These are phyloP conservation scores for Gobiocypris rarus DNA, from an alignment of 2,113 vertebrate genomes.

Conservation along the genomic window DNA sequence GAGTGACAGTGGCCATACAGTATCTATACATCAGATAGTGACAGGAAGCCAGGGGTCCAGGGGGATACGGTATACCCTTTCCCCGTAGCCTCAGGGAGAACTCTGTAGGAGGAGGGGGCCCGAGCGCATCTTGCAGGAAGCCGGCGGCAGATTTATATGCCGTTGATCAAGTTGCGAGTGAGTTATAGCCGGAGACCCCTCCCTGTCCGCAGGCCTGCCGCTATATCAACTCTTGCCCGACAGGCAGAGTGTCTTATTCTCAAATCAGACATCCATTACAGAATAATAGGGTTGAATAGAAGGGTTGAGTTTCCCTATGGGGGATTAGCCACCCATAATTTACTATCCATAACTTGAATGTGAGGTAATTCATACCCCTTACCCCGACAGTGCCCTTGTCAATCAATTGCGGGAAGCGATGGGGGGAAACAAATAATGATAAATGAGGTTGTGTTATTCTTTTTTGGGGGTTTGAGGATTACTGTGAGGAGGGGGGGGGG, in stretches of 20 bases:
- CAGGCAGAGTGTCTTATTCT: conserved; percentile 75
- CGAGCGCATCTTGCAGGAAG: conserved; percentile 62
- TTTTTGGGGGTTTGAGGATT: conserved; percentile 10
- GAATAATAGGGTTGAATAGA: conserved; percentile 76
- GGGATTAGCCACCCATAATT: conserved; percentile 77
- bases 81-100: conserved; percentile 62
- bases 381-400: conserved; percentile 73
- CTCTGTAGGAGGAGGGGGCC: conserved; percentile 53
- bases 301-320: conserved; percentile 79
- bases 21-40: conserved; percentile 51
- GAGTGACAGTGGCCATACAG: conserved; percentile 50
- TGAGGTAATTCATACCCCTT: conserved; percentile 61
- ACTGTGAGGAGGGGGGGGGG: background rate
- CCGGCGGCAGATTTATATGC: conserved; percentile 75
- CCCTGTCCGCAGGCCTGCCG: conserved; percentile 56
- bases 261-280: conserved; percentile 81
- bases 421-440: conserved; percentile 60
- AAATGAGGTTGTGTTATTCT: conserved; percentile 57
- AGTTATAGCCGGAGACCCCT: conserved; percentile 72
- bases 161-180: conserved; percentile 79
- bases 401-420: conserved; percentile 66
- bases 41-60: conserved; percentile 38
- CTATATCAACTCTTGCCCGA: conserved; percentile 75
- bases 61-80: conserved; percentile 63
- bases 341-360: conserved; percentile 77